Evolutionary conservation across 2,888 invertebrate species (phyloP).

Genomic region (Tenthredo amoena): DNA sequence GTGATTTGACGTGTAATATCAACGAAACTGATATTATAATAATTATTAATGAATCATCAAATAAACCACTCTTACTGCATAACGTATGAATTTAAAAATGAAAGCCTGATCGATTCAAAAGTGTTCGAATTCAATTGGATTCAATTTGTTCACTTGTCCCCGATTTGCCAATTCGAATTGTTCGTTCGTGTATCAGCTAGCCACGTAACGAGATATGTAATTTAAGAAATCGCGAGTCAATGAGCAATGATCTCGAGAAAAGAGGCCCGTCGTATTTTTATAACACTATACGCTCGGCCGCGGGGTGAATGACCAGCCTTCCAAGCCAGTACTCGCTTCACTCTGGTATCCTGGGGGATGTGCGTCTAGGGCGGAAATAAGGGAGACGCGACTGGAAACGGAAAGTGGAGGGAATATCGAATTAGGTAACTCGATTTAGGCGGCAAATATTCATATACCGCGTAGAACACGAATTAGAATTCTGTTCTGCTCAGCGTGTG

Average conservation of each 20-base stretch:
- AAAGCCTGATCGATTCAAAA: not conserved
- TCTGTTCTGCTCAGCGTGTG: not conserved
- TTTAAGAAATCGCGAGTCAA: not conserved
- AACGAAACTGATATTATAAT: not conserved
- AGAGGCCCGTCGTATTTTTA: conserved; percentile 5
- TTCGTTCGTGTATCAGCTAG: not conserved
- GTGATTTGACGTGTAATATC: not conserved
- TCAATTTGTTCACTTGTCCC: not conserved
- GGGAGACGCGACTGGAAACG: not conserved
- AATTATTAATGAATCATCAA: not conserved
- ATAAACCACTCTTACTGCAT: not conserved
- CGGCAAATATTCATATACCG: not conserved
- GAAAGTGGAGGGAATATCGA: conserved; percentile 26
- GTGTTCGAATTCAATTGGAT: not conserved
- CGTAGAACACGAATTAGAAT: not conserved
- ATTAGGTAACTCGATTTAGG: conserved; percentile 19
- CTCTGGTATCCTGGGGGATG: not conserved
- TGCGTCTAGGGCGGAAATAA: conserved; percentile 3
- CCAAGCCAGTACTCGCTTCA: not conserved
- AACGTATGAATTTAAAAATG: not conserved
- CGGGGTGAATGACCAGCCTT: conserved; percentile 31
- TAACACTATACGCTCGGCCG: not conserved
- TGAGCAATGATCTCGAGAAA: conserved; percentile 6
- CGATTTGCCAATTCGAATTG: not conserved
- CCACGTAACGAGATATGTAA: conserved; percentile 6